Percentiles rank a stretch among this genome's conserved stretches.
These are phyloP conservation scores for Zophobas morio DNA, from an alignment of 1,140 invertebrate genomes.

Conservation along the genomic window DNA sequence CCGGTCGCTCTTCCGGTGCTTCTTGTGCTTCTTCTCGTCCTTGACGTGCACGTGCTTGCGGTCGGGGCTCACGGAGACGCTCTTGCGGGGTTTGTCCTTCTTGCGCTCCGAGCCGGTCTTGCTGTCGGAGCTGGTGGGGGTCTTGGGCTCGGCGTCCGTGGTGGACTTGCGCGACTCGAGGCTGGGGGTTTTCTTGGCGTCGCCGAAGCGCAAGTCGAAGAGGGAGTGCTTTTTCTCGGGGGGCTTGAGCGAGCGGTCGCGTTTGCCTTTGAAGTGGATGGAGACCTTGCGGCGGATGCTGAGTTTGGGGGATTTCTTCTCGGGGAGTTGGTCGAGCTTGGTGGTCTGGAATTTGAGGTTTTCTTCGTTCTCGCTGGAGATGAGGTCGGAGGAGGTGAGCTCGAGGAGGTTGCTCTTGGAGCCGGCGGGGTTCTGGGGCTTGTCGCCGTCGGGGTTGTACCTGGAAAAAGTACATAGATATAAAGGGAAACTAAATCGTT, in stretches of 20 bases:
- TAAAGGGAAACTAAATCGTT: too few species aligned
- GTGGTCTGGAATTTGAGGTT: conserved; percentile 65
- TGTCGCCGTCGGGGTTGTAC: conserved; percentile 60
- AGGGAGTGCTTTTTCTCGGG: conserved; percentile 54
- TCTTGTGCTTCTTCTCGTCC: conserved; percentile 57
- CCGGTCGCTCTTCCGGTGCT: conserved; percentile 62
- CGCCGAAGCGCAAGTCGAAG: conserved; percentile 53
- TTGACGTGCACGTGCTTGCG: conserved; percentile 61
- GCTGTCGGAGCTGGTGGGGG: conserved; percentile 58
- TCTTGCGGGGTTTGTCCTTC: conserved; percentile 60
- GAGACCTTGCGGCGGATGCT: conserved; percentile 64
- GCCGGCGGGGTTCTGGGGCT: not conserved
- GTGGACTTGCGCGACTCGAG: conserved; percentile 60
- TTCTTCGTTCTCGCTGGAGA: conserved; percentile 70
- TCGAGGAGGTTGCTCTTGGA: conserved; percentile 51
- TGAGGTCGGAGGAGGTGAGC: conserved; percentile 48
- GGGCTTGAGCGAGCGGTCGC: conserved; percentile 59
- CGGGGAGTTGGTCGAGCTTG: conserved; percentile 63
- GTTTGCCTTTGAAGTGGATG: conserved; percentile 66
- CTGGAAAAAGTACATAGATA: not conserved
- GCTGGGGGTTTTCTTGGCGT: conserved; percentile 60
- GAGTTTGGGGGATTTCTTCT: conserved; percentile 58
- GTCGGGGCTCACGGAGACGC: conserved; percentile 62
- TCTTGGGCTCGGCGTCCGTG: conserved; percentile 58
- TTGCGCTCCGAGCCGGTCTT: conserved; percentile 52